phyloP scores from a whole-genome alignment of 2,888 invertebrate species.

The Sussaba pulchella region DNA sequence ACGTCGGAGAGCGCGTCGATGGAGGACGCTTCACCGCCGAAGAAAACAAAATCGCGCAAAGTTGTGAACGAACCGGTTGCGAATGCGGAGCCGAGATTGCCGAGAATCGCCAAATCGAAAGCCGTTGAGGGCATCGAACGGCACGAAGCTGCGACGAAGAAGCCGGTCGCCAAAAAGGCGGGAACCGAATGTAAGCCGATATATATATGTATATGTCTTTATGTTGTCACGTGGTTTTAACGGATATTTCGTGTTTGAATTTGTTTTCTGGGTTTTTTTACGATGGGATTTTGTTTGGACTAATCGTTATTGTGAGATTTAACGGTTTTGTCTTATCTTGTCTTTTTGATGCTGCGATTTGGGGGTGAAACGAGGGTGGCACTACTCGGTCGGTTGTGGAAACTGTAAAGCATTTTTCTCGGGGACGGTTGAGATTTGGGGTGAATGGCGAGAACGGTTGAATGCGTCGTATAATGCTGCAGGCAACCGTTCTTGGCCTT shows the following conservation, averaged over 20 bases:
- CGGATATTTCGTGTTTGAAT: neutral
- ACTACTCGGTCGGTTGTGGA: too few species aligned
- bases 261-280: neutral
- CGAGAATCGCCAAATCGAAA: constrained; percentile 67
- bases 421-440: too few species aligned
- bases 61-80: neutral
- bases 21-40: constrained; percentile 68
- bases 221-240: too few species aligned
- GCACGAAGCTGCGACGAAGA: constrained; percentile 20
- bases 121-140: constrained; percentile 25
- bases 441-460: too few species aligned
- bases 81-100: constrained; percentile 46
- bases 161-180: constrained; percentile 63
- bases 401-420: too few species aligned
- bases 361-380: too few species aligned
- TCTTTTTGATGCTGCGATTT: too few species aligned
- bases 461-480: too few species aligned
- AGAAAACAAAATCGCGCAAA: constrained; percentile 64
- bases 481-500: too few species aligned
- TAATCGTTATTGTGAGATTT: neutral
- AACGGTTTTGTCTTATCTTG: too few species aligned
- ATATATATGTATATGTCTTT: constrained; percentile 50
- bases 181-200: constrained; percentile 53
- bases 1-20: constrained; percentile 60
- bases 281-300: neutral